Percentiles rank a stretch among this genome's conserved stretches.
These are phyloP conservation scores for Caprella mutica DNA, from an alignment of 2,888 invertebrate species.

Conservation along the genomic window DNA sequence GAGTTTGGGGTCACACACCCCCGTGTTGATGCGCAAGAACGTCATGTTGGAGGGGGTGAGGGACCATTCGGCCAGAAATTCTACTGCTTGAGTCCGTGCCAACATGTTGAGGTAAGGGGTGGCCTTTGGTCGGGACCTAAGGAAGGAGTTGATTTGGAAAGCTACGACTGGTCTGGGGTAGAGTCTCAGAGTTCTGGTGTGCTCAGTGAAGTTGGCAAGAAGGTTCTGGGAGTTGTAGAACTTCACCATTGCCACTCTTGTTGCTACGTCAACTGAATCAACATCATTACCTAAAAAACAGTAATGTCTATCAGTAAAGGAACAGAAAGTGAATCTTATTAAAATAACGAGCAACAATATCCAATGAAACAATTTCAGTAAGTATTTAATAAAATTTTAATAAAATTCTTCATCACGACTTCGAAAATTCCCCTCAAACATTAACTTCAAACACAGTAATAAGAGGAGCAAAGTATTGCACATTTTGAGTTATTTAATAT, in stretches of 20 bases:
- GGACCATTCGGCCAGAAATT: conserved; percentile 97
- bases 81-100: conserved; percentile 92
- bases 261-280: conserved; percentile 96
- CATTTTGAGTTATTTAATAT: no score
- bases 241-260: conserved; percentile 91
- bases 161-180: conserved; percentile 98
- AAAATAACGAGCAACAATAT: neutral
- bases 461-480: no score
- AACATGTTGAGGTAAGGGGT: conserved; percentile 76
- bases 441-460: no score
- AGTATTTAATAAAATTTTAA: no score
- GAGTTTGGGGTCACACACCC: conserved; percentile 82
- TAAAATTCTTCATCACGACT: no score
- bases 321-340: neutral
- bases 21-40: conserved; percentile 92
- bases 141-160: conserved; percentile 92
- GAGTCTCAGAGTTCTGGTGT: conserved; percentile 85
- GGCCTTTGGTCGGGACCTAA: conserved; percentile 79
- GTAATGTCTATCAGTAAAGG: neutral
- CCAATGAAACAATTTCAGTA: no score
- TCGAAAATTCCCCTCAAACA: no score
- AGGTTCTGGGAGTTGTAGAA: conserved; percentile 98
- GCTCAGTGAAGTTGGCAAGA: conserved; percentile 93
- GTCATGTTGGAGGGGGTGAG: conserved; percentile 95
- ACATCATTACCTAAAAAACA: conserved; percentile 58